These are phyloP conservation scores for Brenthis daphne DNA, from an alignment of 2,888 invertebrate species.

Conservation along the genomic window DNA sequence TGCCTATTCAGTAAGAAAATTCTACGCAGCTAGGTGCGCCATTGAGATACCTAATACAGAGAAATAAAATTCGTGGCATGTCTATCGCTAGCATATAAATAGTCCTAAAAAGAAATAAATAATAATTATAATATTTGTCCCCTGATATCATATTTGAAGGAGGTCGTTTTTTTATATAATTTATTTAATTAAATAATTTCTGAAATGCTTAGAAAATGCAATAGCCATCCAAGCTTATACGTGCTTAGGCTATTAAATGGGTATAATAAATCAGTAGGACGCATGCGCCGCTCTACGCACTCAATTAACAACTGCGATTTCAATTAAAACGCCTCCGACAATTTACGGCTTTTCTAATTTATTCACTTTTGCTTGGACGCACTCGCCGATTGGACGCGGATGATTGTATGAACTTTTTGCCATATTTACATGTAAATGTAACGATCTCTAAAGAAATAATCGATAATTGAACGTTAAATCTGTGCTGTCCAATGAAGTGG, in stretches of 20 bases:
- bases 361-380: conserved; percentile 60
- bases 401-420: conserved; percentile 35
- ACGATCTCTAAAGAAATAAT: conserved; percentile 23
- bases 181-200: conserved; percentile 33
- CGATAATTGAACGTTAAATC: conserved; percentile 24
- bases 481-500: neutral
- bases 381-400: conserved; percentile 42
- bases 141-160: neutral
- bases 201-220: conserved; percentile 35
- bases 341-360: conserved; percentile 75
- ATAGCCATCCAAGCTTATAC: conserved; percentile 42
- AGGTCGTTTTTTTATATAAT: neutral
- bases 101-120: no score
- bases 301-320: conserved; percentile 76
- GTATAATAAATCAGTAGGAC: conserved; percentile 64
- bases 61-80: no score
- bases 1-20: no score
- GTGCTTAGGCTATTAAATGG: conserved; percentile 61
- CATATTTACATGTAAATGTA: conserved; percentile 35
- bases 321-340: conserved; percentile 76
- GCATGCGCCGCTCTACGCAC: conserved; percentile 68
- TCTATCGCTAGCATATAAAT: no score
- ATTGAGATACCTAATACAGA: no score
- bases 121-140: neutral
- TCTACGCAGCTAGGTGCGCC: no score